These are phyloP conservation scores for Microctenopoma stevenorrisi DNA, from an alignment of 2,797 vertebrate species.

Conservation along the genomic window DNA sequence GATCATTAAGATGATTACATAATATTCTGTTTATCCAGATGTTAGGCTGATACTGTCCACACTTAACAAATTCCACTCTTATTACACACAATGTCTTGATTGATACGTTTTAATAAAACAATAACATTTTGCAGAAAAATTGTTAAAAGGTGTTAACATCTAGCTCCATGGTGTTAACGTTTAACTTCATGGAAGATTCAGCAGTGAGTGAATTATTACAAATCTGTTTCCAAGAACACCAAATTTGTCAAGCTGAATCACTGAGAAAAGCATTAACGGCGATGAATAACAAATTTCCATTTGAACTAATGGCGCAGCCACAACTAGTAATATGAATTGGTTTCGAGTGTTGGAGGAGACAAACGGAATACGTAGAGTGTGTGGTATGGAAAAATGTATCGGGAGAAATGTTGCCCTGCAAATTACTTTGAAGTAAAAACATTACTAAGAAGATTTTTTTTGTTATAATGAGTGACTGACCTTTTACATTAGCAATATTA, in stretches of 20 bases:
- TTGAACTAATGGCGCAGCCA: not conserved
- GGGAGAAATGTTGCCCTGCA: not conserved
- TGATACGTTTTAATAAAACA: not conserved
- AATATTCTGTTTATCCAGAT: conserved; percentile 31
- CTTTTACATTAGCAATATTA: not conserved
- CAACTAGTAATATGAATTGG: not conserved
- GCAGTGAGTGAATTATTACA: not conserved
- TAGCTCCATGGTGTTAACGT: not conserved
- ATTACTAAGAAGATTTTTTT: not conserved
- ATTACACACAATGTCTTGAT: not conserved
- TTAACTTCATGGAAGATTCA: not conserved
- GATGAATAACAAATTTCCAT: conserved; percentile 2
- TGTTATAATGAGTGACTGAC: not conserved
- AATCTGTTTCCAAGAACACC: conserved; percentile 3
- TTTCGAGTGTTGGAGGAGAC: not conserved
- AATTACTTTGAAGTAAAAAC: not conserved
- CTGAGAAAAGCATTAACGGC: not conserved
- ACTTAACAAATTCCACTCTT: conserved; percentile 2
- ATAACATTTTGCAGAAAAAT: not conserved
- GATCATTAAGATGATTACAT: conserved; percentile 20
- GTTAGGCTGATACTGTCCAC: conserved; percentile 23
- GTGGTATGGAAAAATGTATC: not conserved
- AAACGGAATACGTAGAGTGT: not conserved
- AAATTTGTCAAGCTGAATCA: not conserved
- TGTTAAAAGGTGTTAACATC: not conserved